These are phyloP conservation scores for Melanostoma scalare DNA, from an alignment of 2,888 invertebrate genomes.

Conservation along the genomic window DNA sequence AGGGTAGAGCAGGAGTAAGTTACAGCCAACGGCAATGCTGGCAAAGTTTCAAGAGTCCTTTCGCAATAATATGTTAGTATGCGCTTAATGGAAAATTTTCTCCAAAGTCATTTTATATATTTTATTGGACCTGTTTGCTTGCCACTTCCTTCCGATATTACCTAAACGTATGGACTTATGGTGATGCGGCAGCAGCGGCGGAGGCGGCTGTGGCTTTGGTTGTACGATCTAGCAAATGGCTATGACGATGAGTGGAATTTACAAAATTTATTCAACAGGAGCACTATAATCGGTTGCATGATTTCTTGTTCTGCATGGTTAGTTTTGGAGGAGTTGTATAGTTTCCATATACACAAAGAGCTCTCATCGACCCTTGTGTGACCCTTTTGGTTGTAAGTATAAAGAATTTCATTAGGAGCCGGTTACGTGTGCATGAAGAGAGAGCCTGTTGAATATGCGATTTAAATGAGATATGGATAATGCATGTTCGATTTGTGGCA, in stretches of 20 bases:
- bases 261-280: constrained; percentile 68
- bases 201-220: background rate
- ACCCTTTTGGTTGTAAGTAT: constrained; percentile 23
- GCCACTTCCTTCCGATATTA: constrained; percentile 72
- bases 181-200: background rate
- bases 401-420: constrained; percentile 19
- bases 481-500: constrained; percentile 64
- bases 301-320: constrained; percentile 57
- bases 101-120: constrained; percentile 68
- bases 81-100: constrained; percentile 54
- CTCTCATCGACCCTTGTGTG: constrained; percentile 19
- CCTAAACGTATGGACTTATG: constrained; percentile 26
- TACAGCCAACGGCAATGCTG: constrained; percentile 50
- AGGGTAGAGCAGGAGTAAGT: background rate
- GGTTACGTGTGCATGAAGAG: background rate
- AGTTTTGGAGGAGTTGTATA: constrained; percentile 46
- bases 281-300: constrained; percentile 69
- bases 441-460: constrained; percentile 60
- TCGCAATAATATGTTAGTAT: constrained; percentile 49
- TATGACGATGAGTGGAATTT: constrained; percentile 55
- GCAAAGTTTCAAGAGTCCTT: constrained; percentile 74
- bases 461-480: constrained; percentile 61
- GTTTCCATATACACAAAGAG: background rate
- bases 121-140: constrained; percentile 72
- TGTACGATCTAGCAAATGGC: background rate